phyloP scores from a whole-genome alignment of 92 coral and sea anemone species.

The Meandrina meandrites region DNA sequence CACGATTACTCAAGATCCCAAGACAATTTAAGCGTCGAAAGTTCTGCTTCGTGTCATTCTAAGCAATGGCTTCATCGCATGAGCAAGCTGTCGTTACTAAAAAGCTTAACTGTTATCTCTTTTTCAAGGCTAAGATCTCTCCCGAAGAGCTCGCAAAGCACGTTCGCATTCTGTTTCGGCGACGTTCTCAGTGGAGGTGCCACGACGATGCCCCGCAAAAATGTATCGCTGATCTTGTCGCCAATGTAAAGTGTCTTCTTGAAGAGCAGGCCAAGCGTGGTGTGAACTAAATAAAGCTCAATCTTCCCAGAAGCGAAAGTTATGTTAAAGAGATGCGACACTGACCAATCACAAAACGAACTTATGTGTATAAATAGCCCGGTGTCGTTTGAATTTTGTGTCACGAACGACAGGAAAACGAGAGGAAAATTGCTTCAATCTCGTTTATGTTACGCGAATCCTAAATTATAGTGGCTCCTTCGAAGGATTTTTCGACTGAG shows the following conservation, averaged over 20 bases:
- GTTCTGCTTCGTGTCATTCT: slow-evolving; percentile 35
- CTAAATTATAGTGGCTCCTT: background rate
- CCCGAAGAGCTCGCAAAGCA: background rate
- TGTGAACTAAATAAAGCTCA: slow-evolving; percentile 11
- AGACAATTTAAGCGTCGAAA: background rate
- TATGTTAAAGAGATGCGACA: slow-evolving; percentile 32
- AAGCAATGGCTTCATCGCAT: slow-evolving; percentile 3
- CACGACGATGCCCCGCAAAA: background rate
- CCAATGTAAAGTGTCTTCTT: background rate
- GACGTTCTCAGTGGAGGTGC: too few relatives aligned
- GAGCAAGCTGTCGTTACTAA: slow-evolving; percentile 20
- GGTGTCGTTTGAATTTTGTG: slow-evolving; percentile 35
- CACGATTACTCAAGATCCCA: background rate
- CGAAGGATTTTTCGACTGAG: background rate
- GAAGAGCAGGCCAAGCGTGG: slow-evolving; percentile 33
- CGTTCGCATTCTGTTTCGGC: slow-evolving; percentile 3
- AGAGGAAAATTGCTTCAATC: background rate
- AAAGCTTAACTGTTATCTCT: slow-evolving; percentile 1
- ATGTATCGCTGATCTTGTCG: background rate
- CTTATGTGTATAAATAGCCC: slow-evolving; percentile 37
- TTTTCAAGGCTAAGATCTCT: background rate
- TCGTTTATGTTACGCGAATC: background rate
- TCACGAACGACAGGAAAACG: slow-evolving; percentile 37
- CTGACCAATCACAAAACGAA: slow-evolving; percentile 32
- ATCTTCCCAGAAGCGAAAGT: slow-evolving; percentile 17